Evolutionary conservation across 2,888 invertebrate species (phyloP), one percentile per base, ranked within the genome.

Genomic region (Cremastinae sp.): DNA sequence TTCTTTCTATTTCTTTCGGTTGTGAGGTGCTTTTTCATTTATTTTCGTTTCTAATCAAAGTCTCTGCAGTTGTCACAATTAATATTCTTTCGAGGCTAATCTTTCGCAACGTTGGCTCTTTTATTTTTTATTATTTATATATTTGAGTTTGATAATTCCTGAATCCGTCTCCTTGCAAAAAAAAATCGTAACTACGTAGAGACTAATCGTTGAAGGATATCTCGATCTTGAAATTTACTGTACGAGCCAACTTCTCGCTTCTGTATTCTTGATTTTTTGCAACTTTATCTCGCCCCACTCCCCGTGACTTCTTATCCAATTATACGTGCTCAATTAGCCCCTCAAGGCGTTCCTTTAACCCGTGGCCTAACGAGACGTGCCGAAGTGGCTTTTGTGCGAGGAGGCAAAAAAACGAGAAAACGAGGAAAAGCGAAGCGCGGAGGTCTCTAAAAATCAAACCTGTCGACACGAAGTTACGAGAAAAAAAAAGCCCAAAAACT

Each of bases 401-500:
- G 18, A 20, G 43, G 45, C 10, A 16, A 28, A 54, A 66, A 14
- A 38, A 28, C 43, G 38, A 45, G 51, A 58, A 68, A 53, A 64
- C 38, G 49, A 45, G 62, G 43, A 45, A 36, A 22, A 36, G 36
- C 49, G 58, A 51, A 18, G 38, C n/a, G 54, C 58, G 41, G 16
- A 59, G 45, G 22, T 49, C 38, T 58, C 36, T 16, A 56, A 71
- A 54, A 18, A 51, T 51, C 64, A 18, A 10, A 1, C 22, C 64
- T 53, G 66, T 72, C 74, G 66, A 74, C 68, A 59, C 66, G 53
- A 61, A 71, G 71, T 73, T 69, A 70, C 75, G 69, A 72, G 62
- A 49, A 53, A 34, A 38, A 36, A 65, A 0, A 64, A 18, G 53
- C 49, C 10, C 51, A 36, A 61, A 34, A 45, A 70, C 45, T 18